Percentiles rank a stretch among this genome's conserved stretches.
phyloP scores from a whole-genome alignment of 2,113 vertebrate species.

The Corythornis madagascariensis region DNA sequence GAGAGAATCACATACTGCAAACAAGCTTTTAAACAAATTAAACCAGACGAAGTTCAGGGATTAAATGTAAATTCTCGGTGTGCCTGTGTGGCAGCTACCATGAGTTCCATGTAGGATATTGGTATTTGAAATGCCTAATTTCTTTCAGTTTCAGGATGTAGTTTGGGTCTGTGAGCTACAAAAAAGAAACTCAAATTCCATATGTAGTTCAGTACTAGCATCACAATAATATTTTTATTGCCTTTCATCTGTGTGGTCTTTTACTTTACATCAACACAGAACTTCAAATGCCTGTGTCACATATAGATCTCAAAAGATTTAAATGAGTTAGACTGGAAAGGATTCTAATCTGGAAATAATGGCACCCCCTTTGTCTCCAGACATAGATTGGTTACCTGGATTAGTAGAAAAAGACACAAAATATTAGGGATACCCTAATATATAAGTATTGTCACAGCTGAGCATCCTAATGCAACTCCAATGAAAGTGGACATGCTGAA shows the following conservation, averaged over 20 bases:
- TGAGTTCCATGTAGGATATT: neutral
- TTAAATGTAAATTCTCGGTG: neutral
- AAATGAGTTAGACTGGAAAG: neutral
- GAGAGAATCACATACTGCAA: neutral
- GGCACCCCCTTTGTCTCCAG: neutral
- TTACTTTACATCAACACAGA: neutral
- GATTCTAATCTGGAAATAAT: neutral
- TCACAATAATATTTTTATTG: neutral
- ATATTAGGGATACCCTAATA: neutral
- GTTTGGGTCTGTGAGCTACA: neutral
- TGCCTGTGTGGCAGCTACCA: neutral
- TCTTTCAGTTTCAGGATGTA: neutral
- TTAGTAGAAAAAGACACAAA: neutral
- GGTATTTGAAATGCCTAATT: neutral
- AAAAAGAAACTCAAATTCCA: neutral
- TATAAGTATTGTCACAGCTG: neutral
- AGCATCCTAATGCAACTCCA: neutral
- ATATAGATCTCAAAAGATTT: neutral
- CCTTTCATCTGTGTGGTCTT: neutral
- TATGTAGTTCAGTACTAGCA: neutral
- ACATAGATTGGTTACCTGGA: neutral
- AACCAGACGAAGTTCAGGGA: neutral
- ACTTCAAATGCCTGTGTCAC: neutral
- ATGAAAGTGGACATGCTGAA: neutral
- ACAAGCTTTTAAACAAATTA: conserved; percentile 24